phyloP scores from a whole-genome alignment of 2,113 vertebrate genomes.

The Trogon surrucura region DNA sequence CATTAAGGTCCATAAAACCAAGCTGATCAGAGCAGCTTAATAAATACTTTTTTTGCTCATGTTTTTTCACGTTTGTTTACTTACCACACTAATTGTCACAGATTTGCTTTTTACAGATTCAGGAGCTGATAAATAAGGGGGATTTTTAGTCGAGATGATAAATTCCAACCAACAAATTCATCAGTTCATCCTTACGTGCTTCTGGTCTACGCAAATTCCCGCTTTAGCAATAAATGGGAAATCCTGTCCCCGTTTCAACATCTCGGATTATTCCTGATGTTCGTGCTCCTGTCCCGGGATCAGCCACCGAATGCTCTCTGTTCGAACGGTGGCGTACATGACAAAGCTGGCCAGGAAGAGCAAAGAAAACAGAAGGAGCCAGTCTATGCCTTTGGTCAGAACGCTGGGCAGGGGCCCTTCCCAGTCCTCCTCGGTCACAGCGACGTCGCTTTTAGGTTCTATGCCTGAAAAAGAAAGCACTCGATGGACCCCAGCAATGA shows the following conservation, averaged over 20 bases:
- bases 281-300: slow-evolving; percentile 96
- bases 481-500: not conserved
- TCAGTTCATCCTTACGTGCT: not conserved
- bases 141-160: slow-evolving; percentile 20
- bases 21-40: not conserved
- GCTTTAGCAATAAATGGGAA: not conserved
- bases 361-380: slow-evolving; percentile 94
- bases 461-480: slow-evolving; percentile 80
- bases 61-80: not conserved
- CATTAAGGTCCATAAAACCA: not conserved
- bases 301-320: slow-evolving; percentile 93
- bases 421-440: slow-evolving; percentile 82
- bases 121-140: slow-evolving; percentile 7
- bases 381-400: slow-evolving; percentile 88
- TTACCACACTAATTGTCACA: not conserved
- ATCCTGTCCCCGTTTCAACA: not conserved
- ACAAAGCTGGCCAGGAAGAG: slow-evolving; percentile 89
- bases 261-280: slow-evolving; percentile 83
- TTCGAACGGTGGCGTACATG: slow-evolving; percentile 89
- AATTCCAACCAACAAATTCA: not conserved
- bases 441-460: slow-evolving; percentile 80
- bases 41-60: not conserved
- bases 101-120: not conserved
- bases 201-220: not conserved
- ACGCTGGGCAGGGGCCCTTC: slow-evolving; percentile 86